Percentiles rank a stretch among this genome's conserved stretches.
Evolutionary conservation across 2,888 invertebrate species (phyloP).

Genomic region (Drosophila lutescens): DNA sequence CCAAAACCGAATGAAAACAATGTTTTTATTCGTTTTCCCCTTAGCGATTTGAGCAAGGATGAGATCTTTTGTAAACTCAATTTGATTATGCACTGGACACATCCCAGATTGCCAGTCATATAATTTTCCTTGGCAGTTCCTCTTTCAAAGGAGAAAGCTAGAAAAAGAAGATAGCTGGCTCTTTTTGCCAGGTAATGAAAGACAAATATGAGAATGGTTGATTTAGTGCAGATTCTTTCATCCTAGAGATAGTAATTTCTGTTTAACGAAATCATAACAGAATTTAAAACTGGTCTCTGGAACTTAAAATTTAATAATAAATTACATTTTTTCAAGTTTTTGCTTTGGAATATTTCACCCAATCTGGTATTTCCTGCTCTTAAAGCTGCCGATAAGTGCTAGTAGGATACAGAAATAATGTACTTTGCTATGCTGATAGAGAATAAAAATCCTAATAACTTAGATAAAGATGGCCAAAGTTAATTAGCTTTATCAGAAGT

Average conservation of each 20-base stretch:
- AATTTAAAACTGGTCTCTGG: background rate
- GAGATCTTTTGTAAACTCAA: conserved; percentile 33
- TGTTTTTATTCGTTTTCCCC: conserved; percentile 32
- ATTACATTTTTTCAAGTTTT: no score
- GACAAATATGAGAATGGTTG: conserved; percentile 13
- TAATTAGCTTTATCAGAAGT: background rate
- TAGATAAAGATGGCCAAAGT: background rate
- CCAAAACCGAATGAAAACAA: conserved; percentile 31
- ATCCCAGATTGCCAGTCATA: conserved; percentile 16
- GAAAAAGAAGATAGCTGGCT: background rate
- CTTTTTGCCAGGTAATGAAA: conserved; percentile 23
- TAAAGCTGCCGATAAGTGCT: no score
- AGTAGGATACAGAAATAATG: no score
- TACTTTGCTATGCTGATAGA: no score
- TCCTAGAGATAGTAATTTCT: no score
- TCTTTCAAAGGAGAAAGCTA: background rate
- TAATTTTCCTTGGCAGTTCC: conserved; percentile 2
- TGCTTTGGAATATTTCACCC: background rate
- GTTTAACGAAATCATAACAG: no score
- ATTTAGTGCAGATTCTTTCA: background rate
- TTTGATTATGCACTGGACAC: conserved; percentile 37
- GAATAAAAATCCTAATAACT: no score
- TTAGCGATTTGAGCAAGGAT: conserved; percentile 29
- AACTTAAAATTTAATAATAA: no score
- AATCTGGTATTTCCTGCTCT: background rate